Evolutionary conservation across 1,140 invertebrate genomes (phyloP), one percentile per base, ranked within the genome.

Genomic region (Drosophila teissieri): DNA sequence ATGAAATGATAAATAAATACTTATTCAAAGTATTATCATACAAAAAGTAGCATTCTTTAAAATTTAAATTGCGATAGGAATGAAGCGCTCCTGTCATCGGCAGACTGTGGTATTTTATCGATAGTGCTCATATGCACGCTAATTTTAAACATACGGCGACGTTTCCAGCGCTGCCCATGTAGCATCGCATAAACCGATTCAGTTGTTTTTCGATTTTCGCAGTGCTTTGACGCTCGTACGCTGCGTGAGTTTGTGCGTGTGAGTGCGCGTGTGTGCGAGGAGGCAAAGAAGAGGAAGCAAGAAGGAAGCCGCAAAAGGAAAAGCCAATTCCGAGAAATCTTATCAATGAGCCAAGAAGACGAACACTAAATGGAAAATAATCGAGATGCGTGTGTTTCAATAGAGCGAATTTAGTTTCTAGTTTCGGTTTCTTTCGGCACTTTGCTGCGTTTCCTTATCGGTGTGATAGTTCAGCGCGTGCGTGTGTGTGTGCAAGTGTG

Each of bases 321-420:
- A 82, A 82, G 46, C 37, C 64, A 62, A 70, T 88, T 89, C 80
- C 55, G 42, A 49, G 84, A 88, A 89, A 89, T 80, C 72, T 86
- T 83, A 86, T 88, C 83, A 88, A 88, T 88, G 83, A 74, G 73
- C 8, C 14, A 39, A 39, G 37, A 45, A 45, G 42, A 45, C 40
- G n/a, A 57, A 44, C 49, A 62, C 52, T 27, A 42, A 48, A 40
- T 40, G 27, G 19, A 63, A 76, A 57, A 54, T 46, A 51, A 68
- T 58, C 37, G 56, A 82, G 75, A 89, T 88, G 84, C 72, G 46
- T 76, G 57, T 37, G 52, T 42, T 64, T 53, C 46, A 62, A 34
- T 64, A 62, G 31, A 65, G 27, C 36, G 42, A 65, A 65, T n/a
- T 42, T 42, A 68, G 36, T 68, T 37, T 45, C 15, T 7, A 22